These are phyloP conservation scores for Phalacrocorax aristotelis DNA, from an alignment of 2,113 vertebrate species.

Conservation along the genomic window DNA sequence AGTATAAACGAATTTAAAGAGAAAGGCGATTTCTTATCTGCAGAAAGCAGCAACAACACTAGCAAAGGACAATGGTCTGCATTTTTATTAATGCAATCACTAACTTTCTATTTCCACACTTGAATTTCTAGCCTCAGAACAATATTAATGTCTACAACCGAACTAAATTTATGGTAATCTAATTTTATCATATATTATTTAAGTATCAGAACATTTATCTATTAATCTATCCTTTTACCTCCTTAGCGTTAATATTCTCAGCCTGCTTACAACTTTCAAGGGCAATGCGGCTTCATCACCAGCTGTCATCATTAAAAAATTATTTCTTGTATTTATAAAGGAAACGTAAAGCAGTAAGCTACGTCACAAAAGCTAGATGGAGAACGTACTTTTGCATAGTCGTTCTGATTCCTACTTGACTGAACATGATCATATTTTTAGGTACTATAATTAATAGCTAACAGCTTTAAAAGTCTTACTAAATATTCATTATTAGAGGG, in stretches of 20 bases:
- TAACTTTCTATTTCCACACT: neutral
- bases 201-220: neutral
- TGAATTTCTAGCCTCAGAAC: constrained; percentile 22
- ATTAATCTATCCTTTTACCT: constrained; percentile 18
- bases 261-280: constrained; percentile 26
- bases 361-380: neutral
- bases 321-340: neutral
- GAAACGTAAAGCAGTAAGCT: neutral
- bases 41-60: constrained; percentile 3
- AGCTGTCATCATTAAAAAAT: constrained; percentile 6
- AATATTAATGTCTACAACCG: neutral
- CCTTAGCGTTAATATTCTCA: neutral
- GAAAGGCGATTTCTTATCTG: constrained; percentile 55
- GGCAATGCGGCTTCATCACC: constrained; percentile 29
- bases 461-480: constrained; percentile 34
- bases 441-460: constrained; percentile 57
- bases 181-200: neutral
- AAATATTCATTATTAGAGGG: constrained; percentile 19
- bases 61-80: constrained; percentile 22
- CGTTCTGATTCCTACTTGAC: neutral
- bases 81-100: constrained; percentile 31
- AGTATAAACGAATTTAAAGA: constrained; percentile 17
- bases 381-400: neutral
- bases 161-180: constrained; percentile 39
- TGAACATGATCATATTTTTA: constrained; percentile 30